Evolutionary conservation across 2,797 vertebrate genomes (phyloP).

Genomic region (Anabacerthia variegaticeps): DNA sequence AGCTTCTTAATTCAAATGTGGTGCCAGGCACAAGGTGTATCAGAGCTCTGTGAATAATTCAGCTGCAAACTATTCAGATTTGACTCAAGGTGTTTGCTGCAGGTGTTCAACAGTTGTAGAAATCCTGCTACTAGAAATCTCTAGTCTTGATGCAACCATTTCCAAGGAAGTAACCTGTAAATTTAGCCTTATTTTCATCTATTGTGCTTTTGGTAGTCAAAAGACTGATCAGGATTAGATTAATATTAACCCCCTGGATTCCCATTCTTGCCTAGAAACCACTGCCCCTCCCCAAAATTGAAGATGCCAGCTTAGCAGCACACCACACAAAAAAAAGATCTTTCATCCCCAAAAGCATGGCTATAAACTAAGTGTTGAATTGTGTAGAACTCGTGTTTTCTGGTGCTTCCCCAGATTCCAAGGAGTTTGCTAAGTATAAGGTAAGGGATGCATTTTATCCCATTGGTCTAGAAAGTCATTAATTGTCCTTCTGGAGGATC

Average conservation of each 20-base stretch:
- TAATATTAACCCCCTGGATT: not conserved
- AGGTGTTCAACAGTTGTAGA: not conserved
- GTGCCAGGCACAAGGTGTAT: not conserved
- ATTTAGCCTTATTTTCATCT: not conserved
- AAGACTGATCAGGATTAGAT: not conserved
- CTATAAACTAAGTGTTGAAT: not conserved
- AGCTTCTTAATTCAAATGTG: not conserved
- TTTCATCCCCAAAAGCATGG: not conserved
- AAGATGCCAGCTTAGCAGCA: not conserved
- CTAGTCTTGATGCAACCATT: not conserved
- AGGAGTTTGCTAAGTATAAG: not conserved
- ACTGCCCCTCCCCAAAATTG: not conserved
- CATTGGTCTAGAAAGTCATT: not conserved
- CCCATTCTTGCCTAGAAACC: not conserved
- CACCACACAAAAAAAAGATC: not conserved
- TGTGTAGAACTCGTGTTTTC: not conserved
- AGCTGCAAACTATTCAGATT: not conserved
- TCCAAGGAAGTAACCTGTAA: not conserved
- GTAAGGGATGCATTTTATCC: not conserved
- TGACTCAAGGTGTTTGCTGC: not conserved
- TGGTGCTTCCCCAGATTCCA: not conserved
- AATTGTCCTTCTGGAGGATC: not conserved
- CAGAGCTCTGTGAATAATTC: not conserved
- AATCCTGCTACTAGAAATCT: not conserved
- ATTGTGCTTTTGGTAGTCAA: not conserved